Evolutionary conservation across 2,113 vertebrate species (phyloP).

Genomic region (Pomatostomus ruficeps): DNA sequence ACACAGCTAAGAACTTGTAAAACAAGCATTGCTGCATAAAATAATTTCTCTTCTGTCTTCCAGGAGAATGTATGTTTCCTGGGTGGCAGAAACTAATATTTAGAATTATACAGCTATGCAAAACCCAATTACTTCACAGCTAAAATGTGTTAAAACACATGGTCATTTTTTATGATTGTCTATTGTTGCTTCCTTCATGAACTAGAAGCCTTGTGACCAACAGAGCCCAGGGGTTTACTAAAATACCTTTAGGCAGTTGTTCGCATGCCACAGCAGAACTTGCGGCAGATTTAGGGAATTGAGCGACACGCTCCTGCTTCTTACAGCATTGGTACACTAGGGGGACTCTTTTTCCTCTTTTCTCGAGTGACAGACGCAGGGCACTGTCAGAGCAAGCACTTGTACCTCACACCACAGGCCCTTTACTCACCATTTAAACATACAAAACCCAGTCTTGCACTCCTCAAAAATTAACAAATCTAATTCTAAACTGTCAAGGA

Average conservation of each 20-base stretch:
- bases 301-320: not conserved
- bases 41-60: not conserved
- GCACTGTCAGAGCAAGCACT: not conserved
- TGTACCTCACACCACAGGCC: not conserved
- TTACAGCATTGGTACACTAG: slow-evolving; percentile 20
- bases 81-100: not conserved
- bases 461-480: not conserved
- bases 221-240: not conserved
- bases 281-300: not conserved
- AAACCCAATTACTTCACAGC: not conserved
- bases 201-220: not conserved
- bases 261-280: not conserved
- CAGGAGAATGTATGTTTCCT: not conserved
- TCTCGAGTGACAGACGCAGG: not conserved
- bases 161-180: not conserved
- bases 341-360: slow-evolving; percentile 60
- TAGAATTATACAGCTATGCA: not conserved
- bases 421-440: not conserved
- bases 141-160: not conserved
- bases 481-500: not conserved
- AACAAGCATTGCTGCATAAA: not conserved
- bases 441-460: not conserved
- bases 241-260: not conserved
- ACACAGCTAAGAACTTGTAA: not conserved
- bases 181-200: not conserved